phyloP scores from a whole-genome alignment of 2,888 invertebrate genomes.

The Acleris laterana region DNA sequence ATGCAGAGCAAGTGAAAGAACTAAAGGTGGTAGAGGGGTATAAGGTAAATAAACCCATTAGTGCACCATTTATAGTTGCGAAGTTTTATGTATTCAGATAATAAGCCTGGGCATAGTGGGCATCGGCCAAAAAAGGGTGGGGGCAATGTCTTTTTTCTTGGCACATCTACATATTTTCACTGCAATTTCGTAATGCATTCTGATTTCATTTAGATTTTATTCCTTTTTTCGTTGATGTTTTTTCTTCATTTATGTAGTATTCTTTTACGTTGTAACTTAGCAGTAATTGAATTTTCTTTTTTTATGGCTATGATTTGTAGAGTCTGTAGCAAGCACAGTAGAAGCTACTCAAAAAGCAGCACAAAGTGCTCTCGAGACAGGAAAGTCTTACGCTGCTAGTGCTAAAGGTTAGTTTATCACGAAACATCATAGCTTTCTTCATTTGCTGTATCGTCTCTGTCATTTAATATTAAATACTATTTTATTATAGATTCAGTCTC shows the following conservation, averaged over 20 bases:
- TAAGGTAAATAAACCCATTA: conserved; percentile 33
- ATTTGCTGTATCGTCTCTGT: neutral
- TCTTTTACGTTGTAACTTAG: neutral
- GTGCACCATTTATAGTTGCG: neutral
- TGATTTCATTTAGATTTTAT: neutral
- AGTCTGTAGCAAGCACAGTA: conserved; percentile 34
- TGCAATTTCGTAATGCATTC: conserved; percentile 13
- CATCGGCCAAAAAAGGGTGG: conserved; percentile 27
- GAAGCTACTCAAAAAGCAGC: conserved; percentile 35
- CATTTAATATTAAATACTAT: conserved; percentile 1
- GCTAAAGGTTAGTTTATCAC: conserved; percentile 35
- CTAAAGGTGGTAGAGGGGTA: conserved; percentile 27
- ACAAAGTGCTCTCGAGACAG: conserved; percentile 35
- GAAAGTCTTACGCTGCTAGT: conserved; percentile 32
- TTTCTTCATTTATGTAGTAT: neutral
- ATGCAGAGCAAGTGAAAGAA: conserved; percentile 22
- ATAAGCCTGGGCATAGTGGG: conserved; percentile 13
- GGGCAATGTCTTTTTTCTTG: conserved; percentile 22
- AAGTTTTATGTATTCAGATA: conserved; percentile 1
- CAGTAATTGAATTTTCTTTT: neutral
- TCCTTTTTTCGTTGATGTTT: neutral
- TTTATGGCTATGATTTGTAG: conserved; percentile 26
- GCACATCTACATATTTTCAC: conserved; percentile 20
- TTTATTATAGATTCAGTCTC: conserved; percentile 34
- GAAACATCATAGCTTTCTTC: neutral